A percentile compares a stretch with the other conserved stretches of the same genome.
phyloP scores from a whole-genome alignment of 2,113 vertebrate genomes.

The Aegotheles bennettii region DNA sequence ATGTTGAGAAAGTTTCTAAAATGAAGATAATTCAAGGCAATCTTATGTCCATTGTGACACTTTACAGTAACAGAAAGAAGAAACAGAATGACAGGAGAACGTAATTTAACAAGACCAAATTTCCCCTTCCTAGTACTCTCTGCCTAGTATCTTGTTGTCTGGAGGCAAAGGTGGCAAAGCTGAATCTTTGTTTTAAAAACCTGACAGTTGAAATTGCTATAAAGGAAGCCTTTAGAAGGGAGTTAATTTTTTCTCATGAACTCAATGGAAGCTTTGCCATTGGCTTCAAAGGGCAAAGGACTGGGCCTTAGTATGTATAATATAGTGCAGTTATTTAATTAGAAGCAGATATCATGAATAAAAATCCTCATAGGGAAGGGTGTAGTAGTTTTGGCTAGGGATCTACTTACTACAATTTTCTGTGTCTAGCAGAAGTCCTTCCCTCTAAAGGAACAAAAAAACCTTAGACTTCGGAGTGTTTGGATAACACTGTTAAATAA shows the following conservation, averaged over 20 bases:
- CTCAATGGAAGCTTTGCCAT: constrained; percentile 6
- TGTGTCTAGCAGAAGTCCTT: neutral
- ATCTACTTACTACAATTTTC: neutral
- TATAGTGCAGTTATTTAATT: constrained; percentile 25
- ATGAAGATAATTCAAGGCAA: neutral
- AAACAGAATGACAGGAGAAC: neutral
- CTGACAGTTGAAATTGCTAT: neutral
- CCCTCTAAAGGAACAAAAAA: neutral
- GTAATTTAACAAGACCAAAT: neutral
- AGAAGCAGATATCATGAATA: constrained; percentile 18
- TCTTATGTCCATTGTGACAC: neutral
- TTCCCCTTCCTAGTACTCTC: neutral
- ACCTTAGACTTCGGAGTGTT: neutral
- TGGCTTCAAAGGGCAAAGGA: constrained; percentile 2
- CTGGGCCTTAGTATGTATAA: neutral
- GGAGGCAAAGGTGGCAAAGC: neutral
- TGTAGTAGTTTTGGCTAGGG: neutral
- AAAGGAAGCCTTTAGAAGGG: neutral
- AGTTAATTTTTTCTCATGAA: neutral
- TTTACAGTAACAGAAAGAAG: neutral
- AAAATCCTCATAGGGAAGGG: neutral
- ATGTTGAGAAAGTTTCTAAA: neutral
- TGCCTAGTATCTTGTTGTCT: neutral
- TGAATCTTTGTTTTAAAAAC: neutral
- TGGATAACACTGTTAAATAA: neutral